phyloP scores from a whole-genome alignment of 2,888 invertebrate species.

The Norana najaformis region DNA sequence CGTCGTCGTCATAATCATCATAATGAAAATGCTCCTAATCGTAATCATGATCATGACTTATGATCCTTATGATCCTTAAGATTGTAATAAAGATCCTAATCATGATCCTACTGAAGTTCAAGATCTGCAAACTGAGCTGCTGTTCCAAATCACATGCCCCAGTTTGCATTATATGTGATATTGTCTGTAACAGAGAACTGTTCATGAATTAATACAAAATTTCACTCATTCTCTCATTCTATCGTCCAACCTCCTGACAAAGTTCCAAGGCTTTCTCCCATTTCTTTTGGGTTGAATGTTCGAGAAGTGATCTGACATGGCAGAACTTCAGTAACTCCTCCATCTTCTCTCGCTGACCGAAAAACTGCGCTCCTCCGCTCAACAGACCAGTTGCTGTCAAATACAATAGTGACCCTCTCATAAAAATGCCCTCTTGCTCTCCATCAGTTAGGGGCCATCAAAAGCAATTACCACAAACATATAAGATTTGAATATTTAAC shows the following conservation, averaged over 20 bases:
- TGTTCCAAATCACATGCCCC: neutral
- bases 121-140: no score
- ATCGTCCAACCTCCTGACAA: neutral
- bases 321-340: conserved; percentile 13
- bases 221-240: no score
- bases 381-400: neutral
- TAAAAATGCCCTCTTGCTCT: no score
- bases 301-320: neutral
- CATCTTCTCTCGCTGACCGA: neutral
- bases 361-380: neutral
- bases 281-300: neutral
- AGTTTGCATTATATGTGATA: neutral
- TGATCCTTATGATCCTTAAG: no score
- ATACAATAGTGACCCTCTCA: neutral
- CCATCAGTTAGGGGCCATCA: no score
- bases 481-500: no score
- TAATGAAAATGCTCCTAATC: neutral
- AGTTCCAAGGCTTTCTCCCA: conserved; percentile 14
- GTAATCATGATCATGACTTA: neutral
- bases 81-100: no score
- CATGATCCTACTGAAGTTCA: no score
- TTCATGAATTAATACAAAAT: no score
- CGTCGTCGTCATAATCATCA: neutral
- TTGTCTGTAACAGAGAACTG: neutral
- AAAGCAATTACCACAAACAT: no score